Conservation (phyloP, 2,113 vertebrate species). For the Galbula dea region DNA sequence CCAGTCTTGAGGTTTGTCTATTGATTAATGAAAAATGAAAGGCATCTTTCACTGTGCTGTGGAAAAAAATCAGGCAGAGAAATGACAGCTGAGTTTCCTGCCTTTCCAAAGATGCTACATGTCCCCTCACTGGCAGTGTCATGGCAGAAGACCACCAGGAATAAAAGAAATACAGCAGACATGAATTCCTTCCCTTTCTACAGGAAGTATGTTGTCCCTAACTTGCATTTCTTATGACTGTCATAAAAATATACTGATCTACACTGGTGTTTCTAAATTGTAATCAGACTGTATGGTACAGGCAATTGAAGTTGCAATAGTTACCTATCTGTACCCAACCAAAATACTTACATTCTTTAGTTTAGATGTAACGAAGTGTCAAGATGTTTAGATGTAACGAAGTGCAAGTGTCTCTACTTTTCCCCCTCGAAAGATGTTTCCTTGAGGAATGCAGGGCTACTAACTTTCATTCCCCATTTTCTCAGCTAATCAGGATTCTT, state of each 20-base stretch:
- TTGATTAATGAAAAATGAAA: background rate
- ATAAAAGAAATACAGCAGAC: background rate
- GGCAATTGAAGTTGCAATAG: background rate
- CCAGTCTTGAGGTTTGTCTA: background rate
- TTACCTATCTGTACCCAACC: fast-evolving
- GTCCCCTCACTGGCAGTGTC: background rate
- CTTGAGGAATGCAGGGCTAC: fast-evolving
- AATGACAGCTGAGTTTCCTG: background rate
- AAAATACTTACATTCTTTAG: background rate
- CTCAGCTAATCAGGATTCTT: fast-evolving
- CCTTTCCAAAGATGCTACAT: background rate
- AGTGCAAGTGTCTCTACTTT: fast-evolving
- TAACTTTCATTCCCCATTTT: fast-evolving
- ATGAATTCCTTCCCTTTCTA: background rate
- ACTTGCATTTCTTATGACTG: background rate
- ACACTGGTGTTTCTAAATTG: background rate
- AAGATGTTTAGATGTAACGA: background rate
- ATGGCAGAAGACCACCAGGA: background rate
- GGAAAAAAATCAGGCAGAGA: background rate
- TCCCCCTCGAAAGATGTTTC: background rate
- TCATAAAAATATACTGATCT: background rate
- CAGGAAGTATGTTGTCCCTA: background rate
- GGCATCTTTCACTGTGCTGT: background rate
- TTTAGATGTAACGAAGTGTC: too few species aligned
- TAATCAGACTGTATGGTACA: too few species aligned